phyloP scores from a whole-genome alignment of 1,140 invertebrate genomes.

The Kradibia gibbosae region DNA sequence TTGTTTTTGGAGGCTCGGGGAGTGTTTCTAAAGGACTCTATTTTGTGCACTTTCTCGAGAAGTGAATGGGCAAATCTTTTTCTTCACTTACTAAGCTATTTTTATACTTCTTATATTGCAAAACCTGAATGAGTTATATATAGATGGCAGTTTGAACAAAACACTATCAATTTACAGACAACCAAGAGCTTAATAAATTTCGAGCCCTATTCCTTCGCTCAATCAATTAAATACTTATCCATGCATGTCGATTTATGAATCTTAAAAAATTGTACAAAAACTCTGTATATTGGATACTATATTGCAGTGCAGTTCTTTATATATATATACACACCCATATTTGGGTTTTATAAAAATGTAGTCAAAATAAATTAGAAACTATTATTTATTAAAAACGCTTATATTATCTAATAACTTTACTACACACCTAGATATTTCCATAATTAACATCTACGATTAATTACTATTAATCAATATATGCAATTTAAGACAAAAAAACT shows the following conservation, averaged over 20 bases:
- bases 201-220: neutral
- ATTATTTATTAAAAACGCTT: too few species aligned
- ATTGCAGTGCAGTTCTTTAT: too few species aligned
- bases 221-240: slow-evolving; percentile 34
- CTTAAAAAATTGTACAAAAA: neutral
- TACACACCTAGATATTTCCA: too few species aligned
- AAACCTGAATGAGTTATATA: slow-evolving; percentile 19
- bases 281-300: neutral
- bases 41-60: slow-evolving; percentile 5
- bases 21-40: neutral
- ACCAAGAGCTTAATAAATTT: slow-evolving; percentile 45
- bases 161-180: slow-evolving; percentile 49
- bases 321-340: too few species aligned
- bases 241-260: slow-evolving; percentile 26
- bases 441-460: too few species aligned
- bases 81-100: neutral
- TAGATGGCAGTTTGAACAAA: neutral
- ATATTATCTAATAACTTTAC: too few species aligned
- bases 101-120: slow-evolving; percentile 13
- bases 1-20: slow-evolving; percentile 38
- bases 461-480: too few species aligned
- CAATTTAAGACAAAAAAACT: too few species aligned
- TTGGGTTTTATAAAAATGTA: too few species aligned
- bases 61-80: neutral
- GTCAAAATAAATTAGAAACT: too few species aligned